phyloP scores from a whole-genome alignment of 2,113 vertebrate genomes.

The Planiliza haematocheilus region DNA sequence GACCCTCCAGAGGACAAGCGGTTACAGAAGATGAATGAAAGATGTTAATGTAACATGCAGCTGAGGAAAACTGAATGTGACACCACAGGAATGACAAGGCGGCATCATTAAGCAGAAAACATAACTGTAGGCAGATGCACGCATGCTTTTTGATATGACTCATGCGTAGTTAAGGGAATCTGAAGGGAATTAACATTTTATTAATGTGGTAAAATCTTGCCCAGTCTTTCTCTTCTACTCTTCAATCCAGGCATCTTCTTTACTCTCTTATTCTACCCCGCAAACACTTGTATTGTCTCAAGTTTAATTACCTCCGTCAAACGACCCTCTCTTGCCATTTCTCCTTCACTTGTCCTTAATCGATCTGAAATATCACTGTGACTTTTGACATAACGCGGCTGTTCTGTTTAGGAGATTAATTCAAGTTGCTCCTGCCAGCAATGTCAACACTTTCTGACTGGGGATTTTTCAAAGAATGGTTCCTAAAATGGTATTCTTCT shows the following conservation, averaged over 20 bases:
- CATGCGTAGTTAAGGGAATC: too few species aligned
- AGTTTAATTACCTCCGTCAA: conserved; percentile 1
- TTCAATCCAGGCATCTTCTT: not conserved
- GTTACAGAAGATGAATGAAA: too few species aligned
- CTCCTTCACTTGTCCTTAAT: not conserved
- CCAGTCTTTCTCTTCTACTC: not conserved
- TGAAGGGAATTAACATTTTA: too few species aligned
- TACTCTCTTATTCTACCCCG: not conserved
- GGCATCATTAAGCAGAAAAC: too few species aligned
- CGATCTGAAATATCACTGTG: not conserved
- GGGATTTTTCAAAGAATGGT: conserved; percentile 33
- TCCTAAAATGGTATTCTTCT: conserved; percentile 22
- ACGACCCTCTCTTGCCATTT: not conserved
- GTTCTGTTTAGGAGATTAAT: conserved; percentile 8
- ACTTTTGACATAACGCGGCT: conserved; percentile 4
- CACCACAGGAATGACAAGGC: too few species aligned
- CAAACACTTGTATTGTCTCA: not conserved
- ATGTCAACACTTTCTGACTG: conserved; percentile 22
- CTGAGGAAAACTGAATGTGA: too few species aligned
- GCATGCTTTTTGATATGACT: too few species aligned
- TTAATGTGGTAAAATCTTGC: too few species aligned
- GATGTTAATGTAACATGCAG: too few species aligned
- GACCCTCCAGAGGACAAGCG: too few species aligned
- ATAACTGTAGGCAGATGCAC: too few species aligned
- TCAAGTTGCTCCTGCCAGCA: conserved; percentile 4